Percentiles rank a stretch among this genome's conserved stretches.
Conservation (phyloP, 2,113 vertebrate species). For the Pyrgilauda ruficollis region DNA sequence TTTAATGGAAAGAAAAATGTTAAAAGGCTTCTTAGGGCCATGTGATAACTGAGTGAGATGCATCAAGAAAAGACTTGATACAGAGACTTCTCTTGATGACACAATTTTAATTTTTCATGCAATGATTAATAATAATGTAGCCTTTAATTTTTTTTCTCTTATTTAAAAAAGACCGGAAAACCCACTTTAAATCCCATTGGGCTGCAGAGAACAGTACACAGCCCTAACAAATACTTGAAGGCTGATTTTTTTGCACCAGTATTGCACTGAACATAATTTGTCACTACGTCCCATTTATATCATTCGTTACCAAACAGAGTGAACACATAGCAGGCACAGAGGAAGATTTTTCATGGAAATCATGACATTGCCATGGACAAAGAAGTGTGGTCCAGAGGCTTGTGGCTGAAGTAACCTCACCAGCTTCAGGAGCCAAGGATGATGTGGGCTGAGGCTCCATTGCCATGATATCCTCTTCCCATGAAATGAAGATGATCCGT, state of each 20-base stretch:
- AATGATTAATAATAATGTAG: neutral
- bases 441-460: neutral
- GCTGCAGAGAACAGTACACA: neutral
- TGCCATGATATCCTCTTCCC: neutral
- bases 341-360: neutral
- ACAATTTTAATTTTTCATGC: neutral
- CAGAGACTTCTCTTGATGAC: neutral
- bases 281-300: neutral
- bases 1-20: neutral
- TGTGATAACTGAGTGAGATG: neutral
- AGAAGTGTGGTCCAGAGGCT: rapidly evolving
- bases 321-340: neutral
- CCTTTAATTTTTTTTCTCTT: neutral
- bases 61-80: neutral
- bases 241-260: neutral
- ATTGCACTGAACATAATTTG: neutral
- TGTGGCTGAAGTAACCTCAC: neutral
- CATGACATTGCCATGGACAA: neutral
- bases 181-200: neutral
- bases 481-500: neutral
- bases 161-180: neutral
- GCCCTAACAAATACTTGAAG: neutral
- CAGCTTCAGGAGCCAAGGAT: neutral
- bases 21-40: neutral
- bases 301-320: neutral